Evolutionary conservation across 2,113 vertebrate species (phyloP).

Genomic region (Limnothrissa miodon): DNA sequence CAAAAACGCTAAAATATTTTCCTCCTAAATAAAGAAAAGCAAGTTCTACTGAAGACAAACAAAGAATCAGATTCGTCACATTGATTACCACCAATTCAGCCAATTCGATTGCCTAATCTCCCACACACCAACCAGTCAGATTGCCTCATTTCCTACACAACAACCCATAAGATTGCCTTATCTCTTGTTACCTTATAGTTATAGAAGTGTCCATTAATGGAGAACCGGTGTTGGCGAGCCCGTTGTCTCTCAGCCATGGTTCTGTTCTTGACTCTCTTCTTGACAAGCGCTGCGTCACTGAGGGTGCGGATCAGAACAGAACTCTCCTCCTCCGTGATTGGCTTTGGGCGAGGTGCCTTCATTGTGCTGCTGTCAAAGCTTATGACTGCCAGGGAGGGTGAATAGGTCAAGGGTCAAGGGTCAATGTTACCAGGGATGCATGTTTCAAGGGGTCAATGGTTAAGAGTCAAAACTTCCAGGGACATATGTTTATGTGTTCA

Average conservation of each 20-base stretch:
- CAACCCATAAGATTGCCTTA: not conserved
- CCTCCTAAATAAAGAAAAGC: not conserved
- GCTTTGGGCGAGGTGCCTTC: constrained; percentile 52
- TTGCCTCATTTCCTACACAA: not conserved
- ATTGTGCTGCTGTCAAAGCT: constrained; percentile 71
- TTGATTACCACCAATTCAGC: no score
- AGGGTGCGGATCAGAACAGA: constrained; percentile 76
- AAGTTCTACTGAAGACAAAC: no score
- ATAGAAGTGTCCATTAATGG: constrained; percentile 94
- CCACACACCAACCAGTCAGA: not conserved
- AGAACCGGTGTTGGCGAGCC: constrained; percentile 78
- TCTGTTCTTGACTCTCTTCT: constrained; percentile 65
- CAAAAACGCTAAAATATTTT: not conserved
- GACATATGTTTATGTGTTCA: no score
- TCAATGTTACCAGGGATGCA: no score
- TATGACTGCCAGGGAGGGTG: constrained; percentile 55
- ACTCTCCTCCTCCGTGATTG: constrained; percentile 57
- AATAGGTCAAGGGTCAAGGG: not conserved
- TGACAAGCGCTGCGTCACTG: constrained; percentile 72
- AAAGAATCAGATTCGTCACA: no score
- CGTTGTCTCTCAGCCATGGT: constrained; percentile 58
- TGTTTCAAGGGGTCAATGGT: not conserved
- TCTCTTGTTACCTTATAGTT: constrained; percentile 80
- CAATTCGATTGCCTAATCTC: not conserved
- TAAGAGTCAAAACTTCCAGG: not conserved